These are phyloP conservation scores for Morphnarchus princeps DNA, from an alignment of 2,113 vertebrate species.

Conservation along the genomic window DNA sequence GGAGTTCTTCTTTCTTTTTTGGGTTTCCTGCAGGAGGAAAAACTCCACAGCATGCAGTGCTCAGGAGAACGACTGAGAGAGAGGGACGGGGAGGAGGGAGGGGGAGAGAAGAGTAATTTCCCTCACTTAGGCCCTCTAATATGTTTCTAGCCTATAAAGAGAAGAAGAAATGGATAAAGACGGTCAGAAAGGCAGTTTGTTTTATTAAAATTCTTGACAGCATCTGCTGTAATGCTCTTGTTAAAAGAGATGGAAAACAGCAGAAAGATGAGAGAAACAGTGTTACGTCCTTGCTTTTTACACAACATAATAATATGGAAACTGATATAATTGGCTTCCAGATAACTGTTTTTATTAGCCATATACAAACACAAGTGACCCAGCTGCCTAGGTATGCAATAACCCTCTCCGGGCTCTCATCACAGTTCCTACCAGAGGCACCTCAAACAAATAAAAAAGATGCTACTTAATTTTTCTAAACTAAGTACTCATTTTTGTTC, in stretches of 20 bases:
- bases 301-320: neutral
- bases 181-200: neutral
- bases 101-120: neutral
- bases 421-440: neutral
- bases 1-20: neutral
- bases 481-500: neutral
- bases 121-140: neutral
- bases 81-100: neutral
- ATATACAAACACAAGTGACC: neutral
- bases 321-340: neutral
- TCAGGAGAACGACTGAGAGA: neutral
- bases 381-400: neutral
- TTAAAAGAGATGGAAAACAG: constrained; percentile 29
- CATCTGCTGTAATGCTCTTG: neutral
- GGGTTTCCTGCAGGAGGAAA: neutral
- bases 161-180: neutral
- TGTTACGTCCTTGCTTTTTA: neutral
- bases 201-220: constrained; percentile 51
- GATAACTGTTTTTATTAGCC: neutral
- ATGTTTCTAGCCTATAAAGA: neutral
- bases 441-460: neutral
- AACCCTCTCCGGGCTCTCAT: neutral
- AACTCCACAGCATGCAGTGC: neutral
- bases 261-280: neutral
- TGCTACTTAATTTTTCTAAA: neutral